Conservation (phyloP, 2,797 vertebrate species). For the Muraenolepis orangiensis region DNA sequence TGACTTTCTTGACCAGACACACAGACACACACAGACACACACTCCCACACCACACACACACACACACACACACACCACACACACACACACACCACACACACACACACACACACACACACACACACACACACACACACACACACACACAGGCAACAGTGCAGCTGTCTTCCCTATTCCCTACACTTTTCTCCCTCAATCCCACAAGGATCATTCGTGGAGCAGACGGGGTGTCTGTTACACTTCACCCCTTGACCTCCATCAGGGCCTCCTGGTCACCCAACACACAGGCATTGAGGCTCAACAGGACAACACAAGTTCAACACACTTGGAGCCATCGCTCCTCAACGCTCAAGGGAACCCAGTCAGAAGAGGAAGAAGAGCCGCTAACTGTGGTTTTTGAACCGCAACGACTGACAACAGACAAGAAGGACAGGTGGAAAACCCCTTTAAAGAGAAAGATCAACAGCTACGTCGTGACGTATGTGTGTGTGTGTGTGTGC, state of each 20-base stretch:
- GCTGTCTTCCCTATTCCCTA: slow-evolving; percentile 50
- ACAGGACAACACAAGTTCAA: background rate
- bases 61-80: slow-evolving; percentile 1
- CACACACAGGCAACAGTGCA: slow-evolving; percentile 36
- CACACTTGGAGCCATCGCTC: too few species aligned
- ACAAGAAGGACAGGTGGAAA: background rate
- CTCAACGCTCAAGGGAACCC: too few species aligned
- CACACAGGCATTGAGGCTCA: background rate
- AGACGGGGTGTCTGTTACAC: slow-evolving; percentile 33
- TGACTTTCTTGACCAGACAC: slow-evolving; percentile 20
- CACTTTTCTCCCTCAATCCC: slow-evolving; percentile 34
- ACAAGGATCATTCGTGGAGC: slow-evolving; percentile 48
- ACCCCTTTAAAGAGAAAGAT: background rate
- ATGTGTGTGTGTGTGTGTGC: too few species aligned
- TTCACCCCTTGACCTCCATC: background rate
- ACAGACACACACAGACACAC: slow-evolving; percentile 17
- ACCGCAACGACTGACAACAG: too few species aligned
- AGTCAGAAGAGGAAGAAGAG: too few species aligned
- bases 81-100: slow-evolving; percentile 12
- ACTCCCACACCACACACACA: slow-evolving; percentile 11
- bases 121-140: slow-evolving; percentile 4
- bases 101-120: slow-evolving; percentile 15
- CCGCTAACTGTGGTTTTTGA: too few species aligned
- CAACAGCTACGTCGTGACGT: background rate
- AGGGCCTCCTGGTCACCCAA: background rate